phyloP scores from a whole-genome alignment of 2,113 vertebrate genomes.

The Corydoras sp. region DNA sequence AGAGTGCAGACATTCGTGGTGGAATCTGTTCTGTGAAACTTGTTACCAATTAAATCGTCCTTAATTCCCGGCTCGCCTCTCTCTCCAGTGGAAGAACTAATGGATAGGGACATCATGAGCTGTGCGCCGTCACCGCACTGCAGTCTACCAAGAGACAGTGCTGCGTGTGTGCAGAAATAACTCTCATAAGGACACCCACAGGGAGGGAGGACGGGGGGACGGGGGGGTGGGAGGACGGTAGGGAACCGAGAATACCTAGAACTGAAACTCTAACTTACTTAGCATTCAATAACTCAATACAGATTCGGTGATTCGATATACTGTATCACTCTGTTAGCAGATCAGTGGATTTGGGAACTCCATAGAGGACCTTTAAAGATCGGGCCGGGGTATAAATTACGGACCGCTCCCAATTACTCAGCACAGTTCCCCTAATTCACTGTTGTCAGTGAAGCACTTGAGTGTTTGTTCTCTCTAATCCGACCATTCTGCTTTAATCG shows the following conservation, averaged over 20 bases:
- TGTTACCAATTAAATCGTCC: too few relatives aligned
- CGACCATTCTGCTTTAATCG: conserved; percentile 36
- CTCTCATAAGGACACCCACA: conserved; percentile 39
- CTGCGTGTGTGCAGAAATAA: conserved; percentile 40
- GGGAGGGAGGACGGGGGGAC: conserved; percentile 31
- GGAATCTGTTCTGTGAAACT: too few relatives aligned
- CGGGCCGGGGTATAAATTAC: too few relatives aligned
- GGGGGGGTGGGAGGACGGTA: conserved; percentile 29
- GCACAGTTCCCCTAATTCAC: conserved; percentile 43
- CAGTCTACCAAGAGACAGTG: conserved; percentile 32
- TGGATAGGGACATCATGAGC: conserved; percentile 11
- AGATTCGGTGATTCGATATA: too few relatives aligned
- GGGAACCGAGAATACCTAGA: too few relatives aligned
- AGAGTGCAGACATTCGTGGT: too few relatives aligned
- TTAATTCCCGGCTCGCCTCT: too few relatives aligned
- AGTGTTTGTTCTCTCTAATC: conserved; percentile 39
- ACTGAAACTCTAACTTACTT: too few relatives aligned
- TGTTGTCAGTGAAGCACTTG: conserved; percentile 43
- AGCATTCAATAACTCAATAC: too few relatives aligned
- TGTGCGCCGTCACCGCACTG: conserved; percentile 16
- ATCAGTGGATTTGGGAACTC: background rate
- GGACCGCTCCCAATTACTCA: conserved; percentile 27
- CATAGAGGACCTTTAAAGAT: background rate
- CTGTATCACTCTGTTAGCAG: background rate
- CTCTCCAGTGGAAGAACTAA: background rate